A percentile compares a stretch with the other conserved stretches of the same genome.
These are phyloP conservation scores for Nemotelus pantherinus DNA, from an alignment of 2,888 invertebrate genomes.

Conservation along the genomic window DNA sequence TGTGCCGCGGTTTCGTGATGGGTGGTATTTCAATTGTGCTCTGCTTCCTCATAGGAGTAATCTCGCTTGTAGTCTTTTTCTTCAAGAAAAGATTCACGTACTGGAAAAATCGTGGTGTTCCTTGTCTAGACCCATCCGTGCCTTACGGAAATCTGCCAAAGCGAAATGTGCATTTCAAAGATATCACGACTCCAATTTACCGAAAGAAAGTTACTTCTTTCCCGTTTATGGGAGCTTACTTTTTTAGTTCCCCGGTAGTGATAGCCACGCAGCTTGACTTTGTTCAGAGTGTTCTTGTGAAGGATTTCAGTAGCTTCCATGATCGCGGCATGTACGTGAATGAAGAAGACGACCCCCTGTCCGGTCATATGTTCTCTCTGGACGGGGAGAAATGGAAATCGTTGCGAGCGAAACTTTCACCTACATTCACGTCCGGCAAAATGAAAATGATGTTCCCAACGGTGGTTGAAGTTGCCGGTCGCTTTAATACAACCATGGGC, in stretches of 20 bases:
- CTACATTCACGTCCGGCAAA: slow-evolving; percentile 9
- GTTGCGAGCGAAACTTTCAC: slow-evolving; percentile 55
- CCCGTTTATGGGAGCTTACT: slow-evolving; percentile 61
- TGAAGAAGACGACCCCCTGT: slow-evolving; percentile 59
- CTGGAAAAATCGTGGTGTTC: slow-evolving; percentile 43
- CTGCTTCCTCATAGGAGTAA: background rate
- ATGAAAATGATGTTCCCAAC: slow-evolving; percentile 17
- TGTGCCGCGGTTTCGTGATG: background rate
- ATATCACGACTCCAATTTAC: slow-evolving; percentile 56
- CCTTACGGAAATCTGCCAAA: slow-evolving; percentile 53
- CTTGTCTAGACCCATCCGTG: slow-evolving; percentile 52
- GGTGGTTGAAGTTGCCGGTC: slow-evolving; percentile 54
- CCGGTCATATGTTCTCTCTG: slow-evolving; percentile 62
- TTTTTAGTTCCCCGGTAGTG: slow-evolving; percentile 57
- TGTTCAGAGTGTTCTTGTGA: background rate
- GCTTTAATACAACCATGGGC: slow-evolving; percentile 54
- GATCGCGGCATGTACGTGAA: slow-evolving; percentile 58
- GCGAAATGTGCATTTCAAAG: slow-evolving; percentile 48
- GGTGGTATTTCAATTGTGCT: background rate
- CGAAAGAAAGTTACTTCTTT: slow-evolving; percentile 50
- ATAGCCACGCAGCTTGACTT: slow-evolving; percentile 52
- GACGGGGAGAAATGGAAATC: slow-evolving; percentile 64
- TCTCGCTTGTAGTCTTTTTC: slow-evolving; percentile 26
- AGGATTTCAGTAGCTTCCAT: slow-evolving; percentile 59
- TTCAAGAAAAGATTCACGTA: slow-evolving; percentile 18